Percentiles rank a stretch among this genome's conserved stretches.
phyloP scores from a whole-genome alignment of 2,888 invertebrate species.

The Pammene fasciana region DNA sequence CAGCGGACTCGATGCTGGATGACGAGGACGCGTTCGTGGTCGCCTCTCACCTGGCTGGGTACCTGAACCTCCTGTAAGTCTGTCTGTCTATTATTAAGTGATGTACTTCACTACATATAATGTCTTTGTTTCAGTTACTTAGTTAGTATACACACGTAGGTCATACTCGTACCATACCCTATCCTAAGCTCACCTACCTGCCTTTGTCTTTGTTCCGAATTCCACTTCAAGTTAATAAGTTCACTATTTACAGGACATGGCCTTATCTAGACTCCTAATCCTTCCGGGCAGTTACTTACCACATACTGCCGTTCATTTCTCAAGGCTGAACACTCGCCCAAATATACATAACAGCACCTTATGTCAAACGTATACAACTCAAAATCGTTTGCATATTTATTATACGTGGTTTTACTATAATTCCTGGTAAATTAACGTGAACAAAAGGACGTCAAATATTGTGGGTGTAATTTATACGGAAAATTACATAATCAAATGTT shows the following conservation, averaged over 20 bases:
- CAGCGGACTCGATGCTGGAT: conserved; percentile 81
- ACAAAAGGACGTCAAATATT: conserved; percentile 28
- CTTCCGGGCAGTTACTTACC: conserved; percentile 31
- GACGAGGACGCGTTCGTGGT: conserved; percentile 88
- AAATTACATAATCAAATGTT: conserved; percentile 56
- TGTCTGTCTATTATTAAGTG: conserved; percentile 50
- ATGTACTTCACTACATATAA: no score
- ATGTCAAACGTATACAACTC: conserved; percentile 3
- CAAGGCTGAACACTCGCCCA: conserved; percentile 16
- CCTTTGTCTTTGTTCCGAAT: no score
- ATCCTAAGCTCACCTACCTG: no score
- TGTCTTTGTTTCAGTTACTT: no score
- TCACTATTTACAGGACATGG: conserved; percentile 17
- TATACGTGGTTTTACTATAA: conserved; percentile 1
- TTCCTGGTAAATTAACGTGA: conserved; percentile 12
- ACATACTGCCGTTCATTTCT: conserved; percentile 22
- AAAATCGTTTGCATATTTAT: conserved; percentile 1
- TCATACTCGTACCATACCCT: no score
- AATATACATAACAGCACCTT: not conserved
- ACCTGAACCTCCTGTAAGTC: conserved; percentile 68
- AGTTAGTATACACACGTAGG: no score
- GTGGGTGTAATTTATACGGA: conserved; percentile 43
- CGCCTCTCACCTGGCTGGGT: conserved; percentile 85
- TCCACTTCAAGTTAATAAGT: conserved; percentile 8
- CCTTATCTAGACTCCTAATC: conserved; percentile 29